phyloP scores from a whole-genome alignment of 1,140 invertebrate species.

The Sitodiplosis mosellana region DNA sequence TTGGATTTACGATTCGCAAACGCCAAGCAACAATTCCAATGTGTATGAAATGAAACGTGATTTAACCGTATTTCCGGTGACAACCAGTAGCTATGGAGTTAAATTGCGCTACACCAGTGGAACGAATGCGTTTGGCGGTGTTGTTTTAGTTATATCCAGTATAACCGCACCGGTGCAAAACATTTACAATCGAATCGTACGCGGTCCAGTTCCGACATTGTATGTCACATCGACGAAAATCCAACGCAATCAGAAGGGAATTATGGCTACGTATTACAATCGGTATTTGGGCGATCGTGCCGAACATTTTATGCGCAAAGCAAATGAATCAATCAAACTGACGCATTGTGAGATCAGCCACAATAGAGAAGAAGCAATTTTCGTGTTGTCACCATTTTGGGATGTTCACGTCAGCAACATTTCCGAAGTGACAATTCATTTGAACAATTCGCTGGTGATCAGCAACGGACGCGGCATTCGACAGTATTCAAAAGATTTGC shows the following conservation, averaged over 20 bases:
- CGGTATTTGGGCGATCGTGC: conserved; percentile 64
- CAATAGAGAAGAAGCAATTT: conserved; percentile 61
- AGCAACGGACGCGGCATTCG: conserved; percentile 70
- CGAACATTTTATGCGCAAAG: conserved; percentile 67
- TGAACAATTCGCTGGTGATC: conserved; percentile 66
- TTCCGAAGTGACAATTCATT: conserved; percentile 64
- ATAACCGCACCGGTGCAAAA: conserved; percentile 49
- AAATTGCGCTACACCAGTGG: conserved; percentile 70
- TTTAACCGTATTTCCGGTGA: conserved; percentile 67
- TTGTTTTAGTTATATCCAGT: conserved; percentile 65
- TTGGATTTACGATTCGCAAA: conserved; percentile 53
- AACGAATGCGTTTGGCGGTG: conserved; percentile 51
- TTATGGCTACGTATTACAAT: conserved; percentile 79
- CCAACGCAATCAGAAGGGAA: conserved; percentile 58
- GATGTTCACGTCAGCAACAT: conserved; percentile 64
- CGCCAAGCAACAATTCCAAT: conserved; percentile 35
- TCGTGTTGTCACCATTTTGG: conserved; percentile 65
- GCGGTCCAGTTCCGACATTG: conserved; percentile 56
- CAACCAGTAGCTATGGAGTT: conserved; percentile 66
- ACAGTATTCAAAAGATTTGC: conserved; percentile 76
- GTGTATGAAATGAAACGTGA: conserved; percentile 65
- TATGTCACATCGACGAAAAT: conserved; percentile 52
- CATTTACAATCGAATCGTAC: conserved; percentile 45
- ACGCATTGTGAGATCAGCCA: conserved; percentile 61
- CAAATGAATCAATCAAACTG: conserved; percentile 70